Percentiles rank a stretch among this genome's conserved stretches.
Conservation (phyloP, 1,140 invertebrate species). For the Akabosia matsudoensis region DNA sequence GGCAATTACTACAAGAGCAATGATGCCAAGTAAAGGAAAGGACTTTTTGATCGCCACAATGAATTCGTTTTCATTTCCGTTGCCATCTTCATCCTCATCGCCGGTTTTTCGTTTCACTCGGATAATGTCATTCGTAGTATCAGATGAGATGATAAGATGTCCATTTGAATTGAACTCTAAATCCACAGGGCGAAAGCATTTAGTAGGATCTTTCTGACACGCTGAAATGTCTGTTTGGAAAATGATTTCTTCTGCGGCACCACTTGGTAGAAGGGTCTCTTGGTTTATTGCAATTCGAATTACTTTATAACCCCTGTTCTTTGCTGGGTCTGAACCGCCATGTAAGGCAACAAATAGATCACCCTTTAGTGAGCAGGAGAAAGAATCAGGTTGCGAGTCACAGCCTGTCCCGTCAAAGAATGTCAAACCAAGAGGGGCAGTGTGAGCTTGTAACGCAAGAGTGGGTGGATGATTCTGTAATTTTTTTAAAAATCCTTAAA, state of each 20-base stretch:
- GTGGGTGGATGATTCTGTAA: constrained; percentile 30
- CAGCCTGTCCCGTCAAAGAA: constrained; percentile 26
- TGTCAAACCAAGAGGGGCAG: constrained; percentile 40
- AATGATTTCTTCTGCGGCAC: constrained; percentile 23
- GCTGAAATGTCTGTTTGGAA: constrained; percentile 16
- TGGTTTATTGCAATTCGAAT: neutral
- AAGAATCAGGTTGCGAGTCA: neutral
- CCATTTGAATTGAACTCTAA: neutral
- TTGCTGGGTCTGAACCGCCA: constrained; percentile 10
- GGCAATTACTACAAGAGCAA: neutral
- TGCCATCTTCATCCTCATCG: neutral
- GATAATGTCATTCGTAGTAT: neutral
- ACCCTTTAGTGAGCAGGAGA: constrained; percentile 16
- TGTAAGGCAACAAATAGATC: constrained; percentile 13
- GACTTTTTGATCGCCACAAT: neutral
- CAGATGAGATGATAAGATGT: neutral
- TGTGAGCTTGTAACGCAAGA: constrained; percentile 35
- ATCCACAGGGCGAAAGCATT: constrained; percentile 14
- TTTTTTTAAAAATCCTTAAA: neutral
- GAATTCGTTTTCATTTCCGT: neutral
- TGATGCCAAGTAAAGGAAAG: neutral
- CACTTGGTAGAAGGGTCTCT: constrained; percentile 18
- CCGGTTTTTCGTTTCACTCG: too few species aligned
- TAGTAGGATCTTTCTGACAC: too few species aligned
- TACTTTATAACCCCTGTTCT: constrained; percentile 25